phyloP scores from a whole-genome alignment of 2,113 vertebrate species.

The Neotragus moschatus region DNA sequence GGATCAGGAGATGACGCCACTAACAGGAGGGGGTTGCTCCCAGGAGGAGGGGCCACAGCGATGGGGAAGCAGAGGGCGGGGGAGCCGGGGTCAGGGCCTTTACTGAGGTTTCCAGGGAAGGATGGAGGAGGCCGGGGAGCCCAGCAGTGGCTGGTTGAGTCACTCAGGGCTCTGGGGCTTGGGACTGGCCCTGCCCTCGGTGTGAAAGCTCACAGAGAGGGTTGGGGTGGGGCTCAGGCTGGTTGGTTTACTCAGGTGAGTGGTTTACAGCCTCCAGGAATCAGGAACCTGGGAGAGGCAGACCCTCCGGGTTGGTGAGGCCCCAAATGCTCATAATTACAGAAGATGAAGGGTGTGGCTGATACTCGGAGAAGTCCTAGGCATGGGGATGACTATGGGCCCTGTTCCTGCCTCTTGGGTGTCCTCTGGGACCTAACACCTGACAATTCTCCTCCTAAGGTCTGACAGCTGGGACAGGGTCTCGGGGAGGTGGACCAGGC shows the following conservation, averaged over 20 bases:
- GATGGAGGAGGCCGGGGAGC: neutral
- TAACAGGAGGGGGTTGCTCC: neutral
- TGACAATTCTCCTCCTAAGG: neutral
- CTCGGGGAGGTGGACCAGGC: fast-evolving
- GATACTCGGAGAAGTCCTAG: neutral
- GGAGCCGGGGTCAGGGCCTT: neutral
- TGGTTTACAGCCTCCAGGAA: neutral
- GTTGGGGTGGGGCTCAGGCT: neutral
- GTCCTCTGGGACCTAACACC: neutral
- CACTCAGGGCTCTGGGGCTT: neutral
- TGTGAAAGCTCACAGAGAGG: neutral
- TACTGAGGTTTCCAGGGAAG: neutral
- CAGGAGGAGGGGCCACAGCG: neutral
- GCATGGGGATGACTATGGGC: neutral
- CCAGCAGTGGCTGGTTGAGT: neutral
- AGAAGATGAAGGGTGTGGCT: neutral
- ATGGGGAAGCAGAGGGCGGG: neutral
- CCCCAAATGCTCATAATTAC: neutral
- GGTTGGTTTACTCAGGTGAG: neutral
- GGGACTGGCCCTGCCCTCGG: neutral
- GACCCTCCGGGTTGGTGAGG: neutral
- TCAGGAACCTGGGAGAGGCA: neutral
- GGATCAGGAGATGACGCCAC: neutral
- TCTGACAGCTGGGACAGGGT: neutral
- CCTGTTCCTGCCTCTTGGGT: neutral